Base-by-base conservation (phyloP, 2,113 vertebrate species). In the Elachura formosa region DNA sequence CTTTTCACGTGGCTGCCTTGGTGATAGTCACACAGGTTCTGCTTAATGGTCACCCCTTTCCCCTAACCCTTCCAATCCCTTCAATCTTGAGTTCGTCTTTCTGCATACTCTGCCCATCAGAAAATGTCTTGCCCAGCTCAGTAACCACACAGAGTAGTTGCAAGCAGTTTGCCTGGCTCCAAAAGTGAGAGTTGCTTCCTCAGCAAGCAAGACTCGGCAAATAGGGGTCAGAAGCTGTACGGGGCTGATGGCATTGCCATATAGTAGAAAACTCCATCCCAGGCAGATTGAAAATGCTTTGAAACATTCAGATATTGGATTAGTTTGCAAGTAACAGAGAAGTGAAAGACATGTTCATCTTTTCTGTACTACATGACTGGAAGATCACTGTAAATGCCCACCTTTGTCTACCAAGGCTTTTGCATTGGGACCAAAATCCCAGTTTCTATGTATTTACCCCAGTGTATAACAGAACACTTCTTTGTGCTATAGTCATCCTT, bases 171-270 rank as follows among this genome's bases (percentile, higher is more conserved):
- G 58, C 77, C 17, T 36, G 31, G 24, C 48, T 61, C 28, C 15
- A 18, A 18, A 68, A 80, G 24, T 8, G 22, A 26, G 43, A n/a
- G 33, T 22, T 72, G 8, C 31, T 40, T 89, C 20, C 62, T 61
- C 69, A 43, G 31, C 11, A 5, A 81, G 51, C 10, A 67, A 48
- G n/a, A 34, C 19, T 69, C 69, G 33, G 46, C 38, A 66, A 61
- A 46, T 38, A 80, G 19, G 21, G 21, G 23, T 64, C 58, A 82
- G 49, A 84, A 89, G 58, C 34, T 66, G 34, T 8, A 3, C 14
- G 36, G 2, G 0, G n/a, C 31, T 1, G 11, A 33, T 55, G 17
- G 17, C 11, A 1, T 40, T 72, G 48, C 40, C 69, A 1, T 34
- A 28, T 48, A 6, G 40, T 51, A 52, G 62, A 40, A 87, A 52